Conservation (phyloP, 2,888 invertebrate genomes). For the Apomyelois bistriatella region DNA sequence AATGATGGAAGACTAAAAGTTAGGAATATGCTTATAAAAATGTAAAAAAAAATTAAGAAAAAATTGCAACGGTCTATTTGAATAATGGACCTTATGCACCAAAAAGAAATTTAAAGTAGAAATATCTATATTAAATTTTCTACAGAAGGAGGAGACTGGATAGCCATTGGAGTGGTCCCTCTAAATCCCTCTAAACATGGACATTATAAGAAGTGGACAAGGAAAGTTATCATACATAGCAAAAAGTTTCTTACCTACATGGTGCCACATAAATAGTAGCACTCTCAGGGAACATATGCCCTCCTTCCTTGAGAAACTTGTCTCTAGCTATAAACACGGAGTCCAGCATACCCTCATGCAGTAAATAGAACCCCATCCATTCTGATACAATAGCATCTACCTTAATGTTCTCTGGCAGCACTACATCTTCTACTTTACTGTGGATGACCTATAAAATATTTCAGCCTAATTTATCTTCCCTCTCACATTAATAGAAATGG, state of each 20-base stretch:
- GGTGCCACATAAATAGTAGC: conserved; percentile 81
- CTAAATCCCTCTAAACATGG: no score
- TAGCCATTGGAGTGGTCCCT: no score
- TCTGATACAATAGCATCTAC: conserved; percentile 96
- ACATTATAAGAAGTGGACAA: no score
- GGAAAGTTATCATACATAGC: no score
- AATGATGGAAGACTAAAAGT: conserved; percentile 81
- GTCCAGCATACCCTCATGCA: conserved; percentile 97
- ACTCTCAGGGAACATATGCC: conserved; percentile 87
- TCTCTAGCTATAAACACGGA: conserved; percentile 92
- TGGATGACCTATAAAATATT: conserved; percentile 81
- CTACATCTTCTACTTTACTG: conserved; percentile 87
- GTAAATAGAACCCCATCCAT: conserved; percentile 98
- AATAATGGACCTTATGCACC: no score
- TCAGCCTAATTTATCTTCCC: not conserved
- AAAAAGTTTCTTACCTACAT: conserved; percentile 75
- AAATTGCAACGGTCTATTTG: no score
- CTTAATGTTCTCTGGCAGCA: conserved; percentile 81
- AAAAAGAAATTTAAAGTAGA: no score
- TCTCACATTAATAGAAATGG: no score
- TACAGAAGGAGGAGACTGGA: no score
- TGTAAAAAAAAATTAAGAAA: not conserved
- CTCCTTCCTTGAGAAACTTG: conserved; percentile 86
- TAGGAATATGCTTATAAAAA: not conserved
- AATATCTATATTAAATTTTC: no score